These are phyloP conservation scores for Geotrypetes seraphini DNA, from an alignment of 2,797 vertebrate species.

Conservation along the genomic window DNA sequence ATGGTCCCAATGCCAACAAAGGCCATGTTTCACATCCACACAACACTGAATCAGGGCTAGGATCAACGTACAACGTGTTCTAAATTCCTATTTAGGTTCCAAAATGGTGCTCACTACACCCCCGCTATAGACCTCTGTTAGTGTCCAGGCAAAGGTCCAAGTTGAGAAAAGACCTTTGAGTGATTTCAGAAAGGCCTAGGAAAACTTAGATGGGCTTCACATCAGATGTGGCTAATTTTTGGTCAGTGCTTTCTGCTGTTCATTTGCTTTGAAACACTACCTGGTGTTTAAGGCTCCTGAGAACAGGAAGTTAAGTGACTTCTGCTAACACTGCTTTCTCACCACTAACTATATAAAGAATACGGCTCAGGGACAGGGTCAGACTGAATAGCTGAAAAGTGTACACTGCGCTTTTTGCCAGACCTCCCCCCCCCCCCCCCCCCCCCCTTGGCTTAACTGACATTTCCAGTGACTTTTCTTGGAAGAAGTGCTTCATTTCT, in stretches of 20 bases:
- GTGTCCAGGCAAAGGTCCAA: conserved; percentile 57
- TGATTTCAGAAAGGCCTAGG: conserved; percentile 59
- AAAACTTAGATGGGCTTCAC: conserved; percentile 46
- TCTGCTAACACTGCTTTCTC: conserved; percentile 56
- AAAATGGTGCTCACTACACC: too few species aligned
- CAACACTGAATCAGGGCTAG: too few species aligned
- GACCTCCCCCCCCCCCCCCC: conserved; percentile 51
- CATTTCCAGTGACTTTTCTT: conserved; percentile 51
- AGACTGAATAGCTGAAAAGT: conserved; percentile 49
- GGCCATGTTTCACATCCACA: too few species aligned
- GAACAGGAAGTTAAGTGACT: conserved; percentile 58
- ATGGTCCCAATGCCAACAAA: too few species aligned
- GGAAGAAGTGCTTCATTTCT: conserved; percentile 46
- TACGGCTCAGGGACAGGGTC: conserved; percentile 49
- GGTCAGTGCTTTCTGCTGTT: conserved; percentile 59
- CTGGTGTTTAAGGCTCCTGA: conserved; percentile 66
- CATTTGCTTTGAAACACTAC: conserved; percentile 67
- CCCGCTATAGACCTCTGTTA: too few species aligned
- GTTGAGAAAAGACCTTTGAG: conserved; percentile 49
- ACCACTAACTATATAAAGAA: conserved; percentile 57
- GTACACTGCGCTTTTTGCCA: conserved; percentile 38
- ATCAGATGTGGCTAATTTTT: conserved; percentile 60
- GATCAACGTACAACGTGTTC: too few species aligned
- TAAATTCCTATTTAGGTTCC: too few species aligned
- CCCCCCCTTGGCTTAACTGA: conserved; percentile 43